Percentiles rank a stretch among this genome's conserved stretches.
phyloP scores from a whole-genome alignment of 1,140 invertebrate genomes.

The Papilio helenus region DNA sequence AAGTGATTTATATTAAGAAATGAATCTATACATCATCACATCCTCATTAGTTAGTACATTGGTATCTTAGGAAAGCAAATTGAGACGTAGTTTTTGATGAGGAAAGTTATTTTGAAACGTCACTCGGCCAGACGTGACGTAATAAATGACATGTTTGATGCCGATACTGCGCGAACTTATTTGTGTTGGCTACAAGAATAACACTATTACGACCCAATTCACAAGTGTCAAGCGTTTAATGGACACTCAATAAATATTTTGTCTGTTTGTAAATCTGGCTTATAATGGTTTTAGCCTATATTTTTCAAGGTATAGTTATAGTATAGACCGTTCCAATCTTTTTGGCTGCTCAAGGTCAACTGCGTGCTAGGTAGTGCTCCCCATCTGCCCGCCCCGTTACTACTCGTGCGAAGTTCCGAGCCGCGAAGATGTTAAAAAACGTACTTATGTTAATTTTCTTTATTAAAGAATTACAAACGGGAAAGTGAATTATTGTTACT shows the following conservation, averaged over 20 bases:
- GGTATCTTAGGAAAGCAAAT: slow-evolving; percentile 50
- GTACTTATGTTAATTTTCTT: no score
- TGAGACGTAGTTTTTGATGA: slow-evolving; percentile 51
- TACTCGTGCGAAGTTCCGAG: no score
- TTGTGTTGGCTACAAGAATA: slow-evolving; percentile 43
- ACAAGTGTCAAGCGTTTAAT: slow-evolving; percentile 40
- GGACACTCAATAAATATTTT: slow-evolving; percentile 14
- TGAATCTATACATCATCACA: slow-evolving; percentile 6
- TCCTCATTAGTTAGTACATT: slow-evolving; percentile 24
- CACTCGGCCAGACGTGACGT: slow-evolving; percentile 46
- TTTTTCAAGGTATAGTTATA: neutral
- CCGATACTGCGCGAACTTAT: slow-evolving; percentile 48
- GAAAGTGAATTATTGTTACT: no score
- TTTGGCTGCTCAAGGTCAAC: neutral
- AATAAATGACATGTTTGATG: slow-evolving; percentile 56
- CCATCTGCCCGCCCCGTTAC: no score
- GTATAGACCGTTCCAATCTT: neutral
- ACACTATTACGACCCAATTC: slow-evolving; percentile 37
- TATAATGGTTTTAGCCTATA: neutral
- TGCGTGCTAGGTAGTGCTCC: no score
- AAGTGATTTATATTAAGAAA: neutral
- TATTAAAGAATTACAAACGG: no score
- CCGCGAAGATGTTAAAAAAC: no score
- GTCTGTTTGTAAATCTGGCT: neutral
- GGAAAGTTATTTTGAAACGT: slow-evolving; percentile 53